A percentile compares a stretch with the other conserved stretches of the same genome.
These are phyloP conservation scores for Ptychodera flava DNA, from an alignment of 35 echinoderm and acorn worm species.

Conservation along the genomic window DNA sequence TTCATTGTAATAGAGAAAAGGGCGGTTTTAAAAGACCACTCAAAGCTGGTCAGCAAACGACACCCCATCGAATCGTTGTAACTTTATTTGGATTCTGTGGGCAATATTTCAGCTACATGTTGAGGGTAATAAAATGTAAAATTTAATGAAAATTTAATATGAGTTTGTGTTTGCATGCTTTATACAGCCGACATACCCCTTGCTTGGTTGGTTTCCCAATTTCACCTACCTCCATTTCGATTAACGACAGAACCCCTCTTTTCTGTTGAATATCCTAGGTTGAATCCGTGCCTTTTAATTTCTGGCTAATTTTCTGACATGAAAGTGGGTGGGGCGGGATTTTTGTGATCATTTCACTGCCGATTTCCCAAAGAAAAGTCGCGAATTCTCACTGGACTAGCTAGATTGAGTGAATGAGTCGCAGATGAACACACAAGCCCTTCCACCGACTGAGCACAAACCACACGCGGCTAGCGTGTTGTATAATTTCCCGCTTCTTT, in stretches of 20 bases:
- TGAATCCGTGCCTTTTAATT: too few species aligned
- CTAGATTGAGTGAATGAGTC: not conserved
- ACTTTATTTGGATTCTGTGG: not conserved
- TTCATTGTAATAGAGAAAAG: too few species aligned
- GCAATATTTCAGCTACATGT: conserved; percentile 1
- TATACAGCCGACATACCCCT: too few species aligned
- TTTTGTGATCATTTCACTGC: not conserved
- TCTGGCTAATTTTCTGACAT: too few species aligned
- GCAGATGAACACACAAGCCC: not conserved
- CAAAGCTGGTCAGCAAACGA: too few species aligned
- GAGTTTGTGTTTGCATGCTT: not conserved
- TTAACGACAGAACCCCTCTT: too few species aligned
- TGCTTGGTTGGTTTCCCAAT: too few species aligned
- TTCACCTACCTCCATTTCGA: too few species aligned
- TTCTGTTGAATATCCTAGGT: too few species aligned
- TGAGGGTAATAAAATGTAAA: not conserved
- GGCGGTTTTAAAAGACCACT: too few species aligned
- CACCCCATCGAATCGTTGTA: too few species aligned
- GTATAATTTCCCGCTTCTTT: not conserved
- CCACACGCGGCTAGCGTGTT: not conserved
- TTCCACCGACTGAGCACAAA: not conserved
- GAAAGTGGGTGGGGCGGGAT: not conserved
- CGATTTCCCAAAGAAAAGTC: not conserved
- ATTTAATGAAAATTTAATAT: not conserved
- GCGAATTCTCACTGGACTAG: not conserved